These are phyloP conservation scores for Oconnorella tubifera DNA, from an alignment of 2,888 invertebrate species.

Conservation along the genomic window DNA sequence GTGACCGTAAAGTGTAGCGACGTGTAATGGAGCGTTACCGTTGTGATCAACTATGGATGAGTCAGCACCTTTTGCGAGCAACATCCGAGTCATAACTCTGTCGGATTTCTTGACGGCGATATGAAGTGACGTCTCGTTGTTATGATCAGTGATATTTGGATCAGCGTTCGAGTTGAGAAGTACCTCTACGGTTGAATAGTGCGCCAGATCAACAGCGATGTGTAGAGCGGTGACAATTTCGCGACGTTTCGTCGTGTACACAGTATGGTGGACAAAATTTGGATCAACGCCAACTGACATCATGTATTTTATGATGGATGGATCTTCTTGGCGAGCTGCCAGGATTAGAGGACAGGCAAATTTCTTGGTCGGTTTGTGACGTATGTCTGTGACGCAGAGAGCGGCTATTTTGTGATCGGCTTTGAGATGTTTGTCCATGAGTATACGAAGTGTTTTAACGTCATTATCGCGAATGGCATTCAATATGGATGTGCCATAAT, in stretches of 20 bases:
- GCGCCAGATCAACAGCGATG: slow-evolving; percentile 36
- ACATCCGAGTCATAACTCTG: slow-evolving; percentile 33
- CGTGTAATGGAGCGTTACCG: slow-evolving; percentile 38
- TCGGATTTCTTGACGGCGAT: slow-evolving; percentile 40
- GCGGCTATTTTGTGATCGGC: slow-evolving; percentile 33
- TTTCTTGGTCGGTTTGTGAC: slow-evolving; percentile 39
- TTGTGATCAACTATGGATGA: slow-evolving; percentile 30
- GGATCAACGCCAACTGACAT: slow-evolving; percentile 36
- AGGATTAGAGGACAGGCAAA: slow-evolving; percentile 40
- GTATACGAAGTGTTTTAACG: slow-evolving; percentile 27
- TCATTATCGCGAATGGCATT: slow-evolving; percentile 38
- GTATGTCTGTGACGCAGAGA: slow-evolving; percentile 38
- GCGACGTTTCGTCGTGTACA: slow-evolving; percentile 33
- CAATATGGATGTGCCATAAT: slow-evolving; percentile 39
- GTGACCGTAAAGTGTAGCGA: slow-evolving; percentile 38
- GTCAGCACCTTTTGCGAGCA: slow-evolving; percentile 37
- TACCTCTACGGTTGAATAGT: slow-evolving; percentile 33
- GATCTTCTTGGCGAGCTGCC: slow-evolving; percentile 37
- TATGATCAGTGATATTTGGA: slow-evolving; percentile 37
- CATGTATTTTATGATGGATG: slow-evolving; percentile 35
- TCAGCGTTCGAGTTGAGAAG: slow-evolving; percentile 35
- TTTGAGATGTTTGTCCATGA: slow-evolving; percentile 35
- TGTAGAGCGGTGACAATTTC: slow-evolving; percentile 37
- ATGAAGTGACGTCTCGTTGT: slow-evolving; percentile 37
- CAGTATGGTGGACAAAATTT: slow-evolving; percentile 38